These are phyloP conservation scores for Rissa tridactyla DNA, from an alignment of 2,113 vertebrate species.

Conservation along the genomic window DNA sequence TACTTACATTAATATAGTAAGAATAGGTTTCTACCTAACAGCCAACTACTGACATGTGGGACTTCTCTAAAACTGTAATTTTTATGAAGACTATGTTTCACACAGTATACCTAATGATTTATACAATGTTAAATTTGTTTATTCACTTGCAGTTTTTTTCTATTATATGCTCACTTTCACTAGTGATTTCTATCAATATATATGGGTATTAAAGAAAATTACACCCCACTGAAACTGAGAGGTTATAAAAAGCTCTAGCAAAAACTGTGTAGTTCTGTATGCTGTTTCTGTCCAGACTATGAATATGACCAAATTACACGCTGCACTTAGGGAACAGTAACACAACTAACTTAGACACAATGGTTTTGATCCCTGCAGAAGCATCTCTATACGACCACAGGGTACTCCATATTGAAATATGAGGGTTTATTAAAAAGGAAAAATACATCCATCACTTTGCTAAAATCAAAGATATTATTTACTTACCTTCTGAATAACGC, in stretches of 20 bases:
- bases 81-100: background rate
- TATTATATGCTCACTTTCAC: background rate
- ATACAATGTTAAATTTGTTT: background rate
- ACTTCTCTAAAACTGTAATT: background rate
- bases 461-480: background rate
- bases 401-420: background rate
- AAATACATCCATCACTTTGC: background rate
- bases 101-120: background rate
- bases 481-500: conserved; percentile 90
- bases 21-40: background rate
- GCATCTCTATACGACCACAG: background rate
- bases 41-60: background rate
- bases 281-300: background rate
- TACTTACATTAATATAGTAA: background rate
- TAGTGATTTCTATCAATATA: background rate
- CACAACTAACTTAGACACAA: background rate
- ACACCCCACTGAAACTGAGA: background rate
- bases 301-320: background rate
- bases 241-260: background rate
- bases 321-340: background rate
- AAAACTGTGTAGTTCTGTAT: background rate
- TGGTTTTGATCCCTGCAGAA: background rate
- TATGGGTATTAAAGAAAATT: background rate
- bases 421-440: background rate
- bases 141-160: background rate